These are phyloP conservation scores for Aphrocallistes beatrix DNA, from an alignment of 37 sponge, comb jelly and placozoan genomes.

Conservation along the genomic window DNA sequence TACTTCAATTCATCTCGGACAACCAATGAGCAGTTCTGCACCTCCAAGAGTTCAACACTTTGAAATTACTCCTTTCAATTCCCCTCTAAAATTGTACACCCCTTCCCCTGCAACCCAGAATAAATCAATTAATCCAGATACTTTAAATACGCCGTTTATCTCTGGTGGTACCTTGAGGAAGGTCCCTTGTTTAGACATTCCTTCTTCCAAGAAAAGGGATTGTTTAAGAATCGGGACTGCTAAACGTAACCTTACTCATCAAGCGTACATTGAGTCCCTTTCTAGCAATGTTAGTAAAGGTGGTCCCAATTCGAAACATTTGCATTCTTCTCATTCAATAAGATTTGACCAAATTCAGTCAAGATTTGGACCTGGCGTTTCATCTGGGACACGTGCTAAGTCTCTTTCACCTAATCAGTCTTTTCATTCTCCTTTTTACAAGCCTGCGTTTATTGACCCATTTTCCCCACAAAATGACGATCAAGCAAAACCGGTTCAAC, in stretches of 20 bases:
- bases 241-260: background rate
- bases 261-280: background rate
- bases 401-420: background rate
- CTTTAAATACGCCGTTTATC: background rate
- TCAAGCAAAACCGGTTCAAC: background rate
- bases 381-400: background rate
- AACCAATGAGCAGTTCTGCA: constrained; percentile 16
- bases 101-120: background rate
- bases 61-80: background rate
- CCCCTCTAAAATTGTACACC: background rate
- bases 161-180: background rate
- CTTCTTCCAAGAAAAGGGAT: background rate
- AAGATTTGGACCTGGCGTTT: background rate
- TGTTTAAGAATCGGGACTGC: background rate
- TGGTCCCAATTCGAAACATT: too few species aligned
- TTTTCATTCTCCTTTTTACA: background rate
- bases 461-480: background rate
- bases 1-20: background rate
- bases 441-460: background rate
- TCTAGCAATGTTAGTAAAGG: background rate
- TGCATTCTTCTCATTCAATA: background rate
- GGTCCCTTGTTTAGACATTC: background rate
- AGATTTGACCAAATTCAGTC: background rate
- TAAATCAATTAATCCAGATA: background rate
- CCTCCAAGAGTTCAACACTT: constrained; percentile 17